Percentiles rank a stretch among this genome's conserved stretches.
Conservation (phyloP, 2,797 vertebrate species). For the Takifugu rubripes region DNA sequence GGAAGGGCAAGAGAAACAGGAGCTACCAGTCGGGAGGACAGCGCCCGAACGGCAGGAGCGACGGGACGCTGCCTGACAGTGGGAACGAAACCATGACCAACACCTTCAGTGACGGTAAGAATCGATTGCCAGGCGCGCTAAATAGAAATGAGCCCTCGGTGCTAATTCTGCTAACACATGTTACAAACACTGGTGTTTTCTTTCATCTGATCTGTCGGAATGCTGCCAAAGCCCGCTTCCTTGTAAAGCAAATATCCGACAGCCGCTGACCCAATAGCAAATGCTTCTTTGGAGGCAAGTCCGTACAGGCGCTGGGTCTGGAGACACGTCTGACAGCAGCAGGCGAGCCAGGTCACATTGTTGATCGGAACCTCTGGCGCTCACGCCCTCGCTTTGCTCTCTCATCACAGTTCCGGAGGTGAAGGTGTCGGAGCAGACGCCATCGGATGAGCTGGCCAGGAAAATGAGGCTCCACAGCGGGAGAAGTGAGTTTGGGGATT, state of each 20-base stretch:
- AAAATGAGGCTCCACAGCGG: conserved; percentile 84
- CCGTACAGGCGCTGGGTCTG: conserved; percentile 27
- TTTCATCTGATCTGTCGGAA: conserved; percentile 46
- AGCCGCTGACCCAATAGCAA: conserved; percentile 36
- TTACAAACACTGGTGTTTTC: conserved; percentile 23
- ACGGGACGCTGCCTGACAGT: conserved; percentile 85
- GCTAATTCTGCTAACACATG: conserved; percentile 6
- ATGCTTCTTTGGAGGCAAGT: conserved; percentile 40
- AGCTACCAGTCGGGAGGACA: conserved; percentile 68
- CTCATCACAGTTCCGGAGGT: conserved; percentile 78
- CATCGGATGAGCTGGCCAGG: conserved; percentile 87
- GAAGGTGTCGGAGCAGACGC: conserved; percentile 90
- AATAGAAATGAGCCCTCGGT: too few species aligned
- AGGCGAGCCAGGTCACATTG: too few species aligned
- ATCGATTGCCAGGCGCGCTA: background rate
- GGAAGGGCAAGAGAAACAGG: conserved; percentile 81
- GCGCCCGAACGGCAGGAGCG: conserved; percentile 72
- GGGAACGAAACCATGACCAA: conserved; percentile 93
- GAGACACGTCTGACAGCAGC: too few species aligned
- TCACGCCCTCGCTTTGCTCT: conserved; percentile 3
- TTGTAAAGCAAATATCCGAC: conserved; percentile 18
- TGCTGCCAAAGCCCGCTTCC: conserved; percentile 21
- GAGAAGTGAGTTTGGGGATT: conserved; percentile 72
- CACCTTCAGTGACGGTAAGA: conserved; percentile 88
- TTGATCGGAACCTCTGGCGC: too few species aligned